phyloP scores from a whole-genome alignment of 2,797 vertebrate species.

The Bufotes viridis region DNA sequence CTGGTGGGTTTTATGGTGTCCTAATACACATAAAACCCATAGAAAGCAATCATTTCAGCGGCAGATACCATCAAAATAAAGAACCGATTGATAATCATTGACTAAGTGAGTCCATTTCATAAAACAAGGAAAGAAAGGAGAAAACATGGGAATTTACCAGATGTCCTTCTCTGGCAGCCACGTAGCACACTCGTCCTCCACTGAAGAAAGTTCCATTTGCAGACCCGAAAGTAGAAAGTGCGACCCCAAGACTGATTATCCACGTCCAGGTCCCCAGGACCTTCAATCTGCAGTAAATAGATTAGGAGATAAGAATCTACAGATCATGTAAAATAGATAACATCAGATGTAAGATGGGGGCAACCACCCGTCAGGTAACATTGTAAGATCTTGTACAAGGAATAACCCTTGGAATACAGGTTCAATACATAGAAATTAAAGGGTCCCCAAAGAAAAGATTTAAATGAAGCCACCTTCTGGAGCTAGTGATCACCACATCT shows the following conservation, averaged over 20 bases:
- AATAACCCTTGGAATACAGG: too few relatives aligned
- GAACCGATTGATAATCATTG: neutral
- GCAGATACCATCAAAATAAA: neutral
- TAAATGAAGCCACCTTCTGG: neutral
- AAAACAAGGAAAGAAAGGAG: neutral
- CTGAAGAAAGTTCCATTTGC: slow-evolving; percentile 86
- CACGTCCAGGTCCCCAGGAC: slow-evolving; percentile 88
- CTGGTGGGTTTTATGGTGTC: too few relatives aligned
- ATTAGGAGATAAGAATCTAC: neutral
- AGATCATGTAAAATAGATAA: neutral
- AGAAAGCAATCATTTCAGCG: too few relatives aligned
- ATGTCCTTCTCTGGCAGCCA: slow-evolving; percentile 88
- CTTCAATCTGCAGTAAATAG: slow-evolving; percentile 77
- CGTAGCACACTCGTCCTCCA: slow-evolving; percentile 82
- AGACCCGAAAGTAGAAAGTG: slow-evolving; percentile 86
- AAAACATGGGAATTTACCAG: slow-evolving; percentile 74
- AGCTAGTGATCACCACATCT: neutral
- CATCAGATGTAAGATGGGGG: neutral
- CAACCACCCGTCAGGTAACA: neutral
- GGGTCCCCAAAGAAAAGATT: neutral
- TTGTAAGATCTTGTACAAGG: neutral
- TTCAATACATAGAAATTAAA: neutral
- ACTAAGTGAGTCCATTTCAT: neutral
- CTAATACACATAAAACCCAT: too few relatives aligned
- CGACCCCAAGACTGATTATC: slow-evolving; percentile 86